Conservation (phyloP, 2,113 vertebrate species). For the Calonectris borealis region DNA sequence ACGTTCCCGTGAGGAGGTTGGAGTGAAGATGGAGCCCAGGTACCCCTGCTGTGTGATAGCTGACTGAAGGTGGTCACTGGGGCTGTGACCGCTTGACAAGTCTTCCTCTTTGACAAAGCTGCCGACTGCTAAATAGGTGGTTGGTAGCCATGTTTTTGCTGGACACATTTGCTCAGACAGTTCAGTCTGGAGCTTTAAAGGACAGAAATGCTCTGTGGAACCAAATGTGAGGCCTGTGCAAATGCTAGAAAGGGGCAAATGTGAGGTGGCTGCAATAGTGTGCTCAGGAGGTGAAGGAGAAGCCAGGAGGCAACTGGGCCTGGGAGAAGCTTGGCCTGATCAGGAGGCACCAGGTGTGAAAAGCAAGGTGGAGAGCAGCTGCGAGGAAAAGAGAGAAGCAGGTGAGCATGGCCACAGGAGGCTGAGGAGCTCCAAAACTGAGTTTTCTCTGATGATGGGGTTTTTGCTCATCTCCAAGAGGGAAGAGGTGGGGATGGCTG, state of each 20-base stretch:
- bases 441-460: not conserved
- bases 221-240: not conserved
- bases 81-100: not conserved
- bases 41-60: not conserved
- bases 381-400: not conserved
- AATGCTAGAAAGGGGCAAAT: not conserved
- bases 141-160: not conserved
- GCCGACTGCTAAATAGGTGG: not conserved
- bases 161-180: not conserved
- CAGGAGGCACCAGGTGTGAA: not conserved
- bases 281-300: not conserved
- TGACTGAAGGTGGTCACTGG: not conserved
- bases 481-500: too few relatives aligned
- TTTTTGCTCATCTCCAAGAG: not conserved
- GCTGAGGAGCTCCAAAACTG: not conserved
- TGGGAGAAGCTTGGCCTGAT: not conserved
- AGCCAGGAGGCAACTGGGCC: not conserved
- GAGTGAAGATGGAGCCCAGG: not conserved
- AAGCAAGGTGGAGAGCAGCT: not conserved
- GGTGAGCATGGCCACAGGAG: not conserved
- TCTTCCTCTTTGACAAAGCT: not conserved
- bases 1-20: accelerated
- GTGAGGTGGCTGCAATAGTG: not conserved
- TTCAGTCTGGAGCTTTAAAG: not conserved
- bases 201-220: not conserved